A percentile compares a stretch with the other conserved stretches of the same genome.
Conservation (phyloP, 2,113 vertebrate genomes). For the Hyperoodon ampullatus region DNA sequence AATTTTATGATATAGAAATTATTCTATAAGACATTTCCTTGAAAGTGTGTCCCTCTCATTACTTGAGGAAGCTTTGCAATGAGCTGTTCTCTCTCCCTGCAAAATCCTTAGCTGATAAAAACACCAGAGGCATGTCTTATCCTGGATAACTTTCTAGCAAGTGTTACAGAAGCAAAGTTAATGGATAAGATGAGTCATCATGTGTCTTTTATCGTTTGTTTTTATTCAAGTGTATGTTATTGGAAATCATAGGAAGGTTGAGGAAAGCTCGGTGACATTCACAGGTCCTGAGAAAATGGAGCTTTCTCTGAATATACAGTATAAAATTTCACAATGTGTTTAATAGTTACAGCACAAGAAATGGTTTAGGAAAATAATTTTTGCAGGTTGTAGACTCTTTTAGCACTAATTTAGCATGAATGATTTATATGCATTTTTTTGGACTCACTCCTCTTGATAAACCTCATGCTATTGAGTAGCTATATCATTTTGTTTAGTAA, state of each 20-base stretch:
- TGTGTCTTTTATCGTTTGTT: constrained; percentile 3
- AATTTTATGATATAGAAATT: constrained; percentile 55
- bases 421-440: constrained; percentile 70
- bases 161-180: constrained; percentile 87
- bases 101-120: constrained; percentile 84
- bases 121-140: constrained; percentile 84
- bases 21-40: constrained; percentile 52
- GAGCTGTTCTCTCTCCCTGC: constrained; percentile 79
- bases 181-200: constrained; percentile 84
- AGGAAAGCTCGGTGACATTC: constrained; percentile 79
- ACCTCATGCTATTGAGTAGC: neutral
- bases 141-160: constrained; percentile 86
- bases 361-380: constrained; percentile 76
- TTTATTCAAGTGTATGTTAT: constrained; percentile 82
- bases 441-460: neutral
- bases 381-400: constrained; percentile 75
- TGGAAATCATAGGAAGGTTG: constrained; percentile 80
- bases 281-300: constrained; percentile 74
- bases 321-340: constrained; percentile 41
- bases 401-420: constrained; percentile 61
- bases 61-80: constrained; percentile 69
- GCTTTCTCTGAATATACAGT: constrained; percentile 24
- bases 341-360: constrained; percentile 66
- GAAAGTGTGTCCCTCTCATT: constrained; percentile 68
- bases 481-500: constrained; percentile 45